These are phyloP conservation scores for Suricata suricatta DNA, from an alignment of 2,113 vertebrate species.

Conservation along the genomic window DNA sequence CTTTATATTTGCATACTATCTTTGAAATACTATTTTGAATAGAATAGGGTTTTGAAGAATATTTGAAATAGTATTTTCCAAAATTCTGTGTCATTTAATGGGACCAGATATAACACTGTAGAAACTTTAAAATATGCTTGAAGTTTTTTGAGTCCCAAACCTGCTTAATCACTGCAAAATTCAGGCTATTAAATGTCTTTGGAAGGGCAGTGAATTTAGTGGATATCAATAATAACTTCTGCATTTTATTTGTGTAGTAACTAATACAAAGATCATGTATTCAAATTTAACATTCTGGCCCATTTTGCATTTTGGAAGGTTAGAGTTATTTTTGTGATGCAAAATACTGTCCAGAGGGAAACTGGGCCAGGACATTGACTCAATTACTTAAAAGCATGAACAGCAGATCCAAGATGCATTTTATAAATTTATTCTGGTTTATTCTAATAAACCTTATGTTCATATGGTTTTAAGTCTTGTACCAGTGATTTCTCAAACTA, in stretches of 20 bases:
- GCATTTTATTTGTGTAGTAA: slow-evolving; percentile 11
- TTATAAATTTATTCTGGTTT: not conserved
- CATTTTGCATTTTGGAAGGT: not conserved
- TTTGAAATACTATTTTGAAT: not conserved
- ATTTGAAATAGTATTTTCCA: not conserved
- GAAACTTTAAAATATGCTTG: not conserved
- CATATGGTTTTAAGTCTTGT: not conserved
- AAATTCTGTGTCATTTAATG: slow-evolving; percentile 16
- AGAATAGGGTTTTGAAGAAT: not conserved
- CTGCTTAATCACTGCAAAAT: not conserved
- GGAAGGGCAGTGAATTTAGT: not conserved
- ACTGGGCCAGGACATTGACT: not conserved
- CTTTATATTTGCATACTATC: not conserved
- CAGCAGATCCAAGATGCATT: not conserved
- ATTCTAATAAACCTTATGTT: not conserved
- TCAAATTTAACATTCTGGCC: not conserved
- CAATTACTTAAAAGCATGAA: not conserved
- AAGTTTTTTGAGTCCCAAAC: not conserved
- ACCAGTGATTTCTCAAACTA: not conserved
- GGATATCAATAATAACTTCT: not conserved
- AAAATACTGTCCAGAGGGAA: not conserved
- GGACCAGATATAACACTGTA: not conserved
- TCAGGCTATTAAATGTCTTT: not conserved
- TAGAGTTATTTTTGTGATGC: not conserved
- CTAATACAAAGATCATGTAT: not conserved